A percentile compares a stretch with the other conserved stretches of the same genome.
Evolutionary conservation across 2,888 invertebrate genomes (phyloP).

Genomic region (Agrotis segetum): DNA sequence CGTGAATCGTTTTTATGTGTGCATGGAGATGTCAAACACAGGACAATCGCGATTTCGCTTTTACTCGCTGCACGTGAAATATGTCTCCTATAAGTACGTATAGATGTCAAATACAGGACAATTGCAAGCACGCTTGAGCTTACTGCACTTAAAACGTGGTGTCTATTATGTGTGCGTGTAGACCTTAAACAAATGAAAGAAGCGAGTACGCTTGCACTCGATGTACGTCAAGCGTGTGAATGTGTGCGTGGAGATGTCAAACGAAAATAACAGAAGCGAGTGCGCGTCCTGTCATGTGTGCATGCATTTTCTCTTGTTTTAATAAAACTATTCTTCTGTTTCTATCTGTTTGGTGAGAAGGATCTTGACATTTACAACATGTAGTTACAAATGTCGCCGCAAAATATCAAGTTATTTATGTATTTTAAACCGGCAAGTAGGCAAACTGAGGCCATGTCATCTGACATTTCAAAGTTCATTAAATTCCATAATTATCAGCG

Average conservation of each 20-base stretch:
- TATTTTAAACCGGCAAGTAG: slow-evolving; percentile 24
- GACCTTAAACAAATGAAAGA: too few relatives aligned
- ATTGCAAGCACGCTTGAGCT: too few relatives aligned
- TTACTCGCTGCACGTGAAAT: neutral
- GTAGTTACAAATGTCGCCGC: slow-evolving; percentile 24
- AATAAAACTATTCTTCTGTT: slow-evolving; percentile 1
- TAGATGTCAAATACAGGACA: too few relatives aligned
- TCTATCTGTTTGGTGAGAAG: neutral
- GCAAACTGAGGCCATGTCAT: slow-evolving; percentile 18
- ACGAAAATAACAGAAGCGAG: neutral
- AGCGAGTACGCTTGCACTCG: too few relatives aligned
- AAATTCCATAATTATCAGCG: slow-evolving; percentile 15
- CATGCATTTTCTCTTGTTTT: neutral
- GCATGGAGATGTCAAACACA: too few relatives aligned
- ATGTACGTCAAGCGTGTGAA: too few relatives aligned
- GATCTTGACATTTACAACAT: slow-evolving; percentile 49
- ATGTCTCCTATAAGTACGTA: too few relatives aligned
- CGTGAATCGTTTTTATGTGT: neutral
- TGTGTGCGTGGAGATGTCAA: too few relatives aligned
- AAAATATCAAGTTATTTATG: slow-evolving; percentile 43
- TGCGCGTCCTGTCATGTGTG: too few relatives aligned
- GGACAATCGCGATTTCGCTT: neutral
- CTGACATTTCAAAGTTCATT: slow-evolving; percentile 47
- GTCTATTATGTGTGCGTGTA: too few relatives aligned
- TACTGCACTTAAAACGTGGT: too few relatives aligned